A percentile compares a stretch with the other conserved stretches of the same genome.
phyloP scores from a whole-genome alignment of 1,140 invertebrate species.

The Diuraphis noxia region DNA sequence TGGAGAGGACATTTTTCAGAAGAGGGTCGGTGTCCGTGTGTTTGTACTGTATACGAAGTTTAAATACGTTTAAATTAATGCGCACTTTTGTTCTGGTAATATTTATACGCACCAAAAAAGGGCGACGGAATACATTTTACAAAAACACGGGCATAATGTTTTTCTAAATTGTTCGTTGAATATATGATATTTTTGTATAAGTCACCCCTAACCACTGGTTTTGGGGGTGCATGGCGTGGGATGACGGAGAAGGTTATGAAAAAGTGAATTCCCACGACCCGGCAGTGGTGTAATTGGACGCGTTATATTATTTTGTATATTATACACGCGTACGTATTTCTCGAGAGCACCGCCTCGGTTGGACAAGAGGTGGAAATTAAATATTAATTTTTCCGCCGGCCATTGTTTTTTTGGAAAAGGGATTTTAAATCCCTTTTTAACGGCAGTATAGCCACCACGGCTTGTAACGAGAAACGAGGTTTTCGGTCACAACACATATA shows the following conservation, averaged over 20 bases:
- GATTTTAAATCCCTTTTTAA: constrained; percentile 51
- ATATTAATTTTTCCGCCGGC: constrained; percentile 46
- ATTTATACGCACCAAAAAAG: constrained; percentile 6
- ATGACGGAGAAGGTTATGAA: neutral
- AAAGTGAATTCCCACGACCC: constrained; percentile 25
- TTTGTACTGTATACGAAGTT: neutral
- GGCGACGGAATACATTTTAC: constrained; percentile 38
- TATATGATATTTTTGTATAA: constrained; percentile 40
- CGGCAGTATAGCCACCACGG: neutral
- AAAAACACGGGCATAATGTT: constrained; percentile 39
- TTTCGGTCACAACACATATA: neutral
- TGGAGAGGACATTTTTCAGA: constrained; percentile 2
- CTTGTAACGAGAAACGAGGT: neutral
- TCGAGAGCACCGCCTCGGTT: neutral
- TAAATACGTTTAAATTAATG: constrained; percentile 25
- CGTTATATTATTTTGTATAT: constrained; percentile 19
- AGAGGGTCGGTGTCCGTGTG: neutral
- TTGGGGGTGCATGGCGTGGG: neutral
- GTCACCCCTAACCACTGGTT: neutral
- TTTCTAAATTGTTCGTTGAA: constrained; percentile 41
- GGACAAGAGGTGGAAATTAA: constrained; percentile 44
- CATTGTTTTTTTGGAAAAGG: constrained; percentile 38
- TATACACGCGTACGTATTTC: constrained; percentile 17
- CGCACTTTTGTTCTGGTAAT: constrained; percentile 13
- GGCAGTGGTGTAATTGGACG: constrained; percentile 37